phyloP scores from a whole-genome alignment of 2,113 vertebrate genomes.

The Macquaria australasica region DNA sequence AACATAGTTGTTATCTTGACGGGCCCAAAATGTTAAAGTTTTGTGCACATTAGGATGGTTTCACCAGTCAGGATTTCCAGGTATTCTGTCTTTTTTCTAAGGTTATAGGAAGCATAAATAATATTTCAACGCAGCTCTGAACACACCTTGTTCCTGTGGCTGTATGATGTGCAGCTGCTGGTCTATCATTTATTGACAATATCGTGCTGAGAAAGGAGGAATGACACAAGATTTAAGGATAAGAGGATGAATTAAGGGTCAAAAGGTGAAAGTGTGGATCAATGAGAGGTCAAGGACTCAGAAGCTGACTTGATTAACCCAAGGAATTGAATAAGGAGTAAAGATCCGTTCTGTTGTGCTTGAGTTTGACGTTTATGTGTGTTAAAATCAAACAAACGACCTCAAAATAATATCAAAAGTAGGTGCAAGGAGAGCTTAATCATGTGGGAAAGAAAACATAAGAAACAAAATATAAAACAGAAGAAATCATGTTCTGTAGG shows the following conservation, averaged over 20 bases:
- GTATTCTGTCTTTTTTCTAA: neutral
- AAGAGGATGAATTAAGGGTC: neutral
- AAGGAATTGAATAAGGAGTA: too few species aligned
- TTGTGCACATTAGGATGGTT: neutral
- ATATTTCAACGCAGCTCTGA: neutral
- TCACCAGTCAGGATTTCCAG: neutral
- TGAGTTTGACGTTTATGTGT: too few species aligned
- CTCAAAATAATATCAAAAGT: too few species aligned
- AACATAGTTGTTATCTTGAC: slow-evolving; percentile 4
- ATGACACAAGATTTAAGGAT: neutral
- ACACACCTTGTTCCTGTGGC: neutral
- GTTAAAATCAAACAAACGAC: too few species aligned
- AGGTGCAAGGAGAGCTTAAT: too few species aligned
- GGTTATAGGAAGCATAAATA: too few species aligned
- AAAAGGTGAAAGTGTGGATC: neutral
- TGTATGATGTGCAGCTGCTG: neutral
- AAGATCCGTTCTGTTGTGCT: too few species aligned
- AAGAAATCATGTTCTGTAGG: too few species aligned
- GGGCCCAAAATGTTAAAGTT: neutral
- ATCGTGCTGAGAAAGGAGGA: neutral
- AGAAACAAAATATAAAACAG: too few species aligned
- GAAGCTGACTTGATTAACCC: neutral
- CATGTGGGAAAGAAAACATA: too few species aligned
- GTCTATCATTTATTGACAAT: neutral
- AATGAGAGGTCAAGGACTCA: neutral